phyloP scores from a whole-genome alignment of 2,113 vertebrate genomes.

The Tachycineta bicolor region DNA sequence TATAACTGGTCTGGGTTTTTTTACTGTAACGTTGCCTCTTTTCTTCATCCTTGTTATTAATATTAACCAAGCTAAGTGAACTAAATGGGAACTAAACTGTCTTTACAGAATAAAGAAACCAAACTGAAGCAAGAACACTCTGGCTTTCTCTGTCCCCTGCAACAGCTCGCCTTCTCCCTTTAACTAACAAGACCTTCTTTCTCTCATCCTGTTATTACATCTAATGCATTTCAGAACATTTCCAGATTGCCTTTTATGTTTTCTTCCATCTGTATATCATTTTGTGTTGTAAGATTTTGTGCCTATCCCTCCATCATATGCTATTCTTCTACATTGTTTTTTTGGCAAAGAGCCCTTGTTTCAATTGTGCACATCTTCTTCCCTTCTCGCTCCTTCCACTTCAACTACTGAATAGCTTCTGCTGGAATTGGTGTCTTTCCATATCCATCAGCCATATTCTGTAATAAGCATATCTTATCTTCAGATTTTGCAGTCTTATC shows the following conservation, averaged over 20 bases:
- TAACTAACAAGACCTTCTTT: neutral
- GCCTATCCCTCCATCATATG: neutral
- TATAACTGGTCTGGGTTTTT: neutral
- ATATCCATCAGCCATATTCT: neutral
- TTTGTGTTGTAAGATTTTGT: neutral
- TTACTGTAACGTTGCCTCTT: neutral
- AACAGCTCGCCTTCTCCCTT: neutral
- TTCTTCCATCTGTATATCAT: neutral
- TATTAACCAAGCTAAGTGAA: neutral
- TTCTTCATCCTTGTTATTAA: neutral
- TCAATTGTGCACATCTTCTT: neutral
- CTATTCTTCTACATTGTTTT: neutral
- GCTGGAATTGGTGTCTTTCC: neutral
- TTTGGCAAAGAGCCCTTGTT: neutral
- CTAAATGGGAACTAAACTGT: neutral
- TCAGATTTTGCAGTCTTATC: neutral
- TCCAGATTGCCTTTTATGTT: constrained; percentile 40
- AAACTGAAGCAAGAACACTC: neutral
- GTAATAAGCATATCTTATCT: neutral
- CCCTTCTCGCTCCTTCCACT: neutral
- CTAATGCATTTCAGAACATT: neutral
- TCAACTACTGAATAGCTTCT: neutral
- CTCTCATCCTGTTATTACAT: neutral
- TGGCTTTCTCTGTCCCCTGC: neutral
- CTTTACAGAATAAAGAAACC: neutral